Evolutionary conservation across 2,888 invertebrate species (phyloP), one percentile per base, ranked within the genome.

Genomic region (Trichacis sp.): DNA sequence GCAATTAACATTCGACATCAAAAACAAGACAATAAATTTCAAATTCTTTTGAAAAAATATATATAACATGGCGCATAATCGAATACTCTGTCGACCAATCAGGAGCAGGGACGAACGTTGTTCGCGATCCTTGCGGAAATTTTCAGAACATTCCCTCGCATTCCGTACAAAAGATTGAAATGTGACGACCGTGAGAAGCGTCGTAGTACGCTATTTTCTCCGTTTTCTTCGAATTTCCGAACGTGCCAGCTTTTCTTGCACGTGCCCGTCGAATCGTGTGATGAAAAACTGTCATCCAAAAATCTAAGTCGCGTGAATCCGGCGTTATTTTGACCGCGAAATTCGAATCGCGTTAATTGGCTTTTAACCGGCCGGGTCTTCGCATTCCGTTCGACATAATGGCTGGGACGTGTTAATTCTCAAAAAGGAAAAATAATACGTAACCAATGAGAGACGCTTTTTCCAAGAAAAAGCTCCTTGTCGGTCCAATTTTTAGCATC

Each of bases 301-400:
- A 3, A 17, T 14, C n/a, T 17, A 14, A 48, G 14, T 6, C 20
- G 46, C 24, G 24, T 1, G 11, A 11, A 12, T 46, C n/a, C n/a
- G 24, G 12, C 46, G n/a, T 20, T 46, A 46, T 8, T 46, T n/a
- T n/a, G 19, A 24, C 1, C 46, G 11, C 14, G n/a, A 2, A 24
- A 20, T n/a, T n/a, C n/a, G n/a, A n/a, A 12, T n/a, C 24, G 2
- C 24, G 12, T 46, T 43, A 18, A 14, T 19, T 11, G 18, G 18
- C 43, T 24, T 40, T 12, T 12, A 11, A 24, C 46, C 46, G 46
- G 46, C 46, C 46, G 46, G 46, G 46, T 46, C 14, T 24, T 11
- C 46, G 24, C 8, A 20, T 46, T 20, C 9, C 46, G 24, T 24
- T 46, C 24, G 46, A 20, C 19, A 46, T 46, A 24, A 24, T 46